Evolutionary conservation across 2,888 invertebrate species (phyloP), one percentile per base, ranked within the genome.

Genomic region (Rhabditoides inermis): DNA sequence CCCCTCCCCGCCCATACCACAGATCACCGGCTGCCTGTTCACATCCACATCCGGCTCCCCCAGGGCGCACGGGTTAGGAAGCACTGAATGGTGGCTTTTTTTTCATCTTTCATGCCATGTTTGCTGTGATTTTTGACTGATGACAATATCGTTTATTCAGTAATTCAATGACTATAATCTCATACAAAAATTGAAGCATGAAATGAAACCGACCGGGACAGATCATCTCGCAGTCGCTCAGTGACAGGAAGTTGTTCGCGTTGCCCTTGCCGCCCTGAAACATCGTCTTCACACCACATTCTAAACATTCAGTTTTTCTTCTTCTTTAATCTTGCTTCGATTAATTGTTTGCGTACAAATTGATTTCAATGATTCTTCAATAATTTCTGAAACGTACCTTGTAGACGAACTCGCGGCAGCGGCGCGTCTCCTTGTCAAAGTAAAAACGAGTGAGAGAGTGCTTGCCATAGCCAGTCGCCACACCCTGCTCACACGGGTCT

Each of bases 161-260:
- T n/a, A 32, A 32, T 32, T 12, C 32, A 32, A 32, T 32, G 32
- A 32, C 10, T 15, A 12, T 15, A 32, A 32, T 32, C 10, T 12
- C 10, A 7, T 32, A 15, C 32, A 15, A 15, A 7, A 32, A n/a
- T n/a, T n/a, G n/a, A n/a, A n/a, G n/a, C n/a, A n/a, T n/a, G n/a
- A n/a, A n/a, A n/a, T n/a, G n/a, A n/a, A n/a, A n/a, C n/a, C n/a
- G 52, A 70, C 69, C 72, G 49, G 68, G 69, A 48, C 75, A 75
- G 22, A 67, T 64, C 25, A 67, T 60, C 49, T 71, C 72, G 49
- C 75, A 75, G 45, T 72, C 70, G 42, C 66, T 65, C 32, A 57
- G 37, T 1, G 68, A 57, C 42, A 70, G 54, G 60, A 76, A 75
- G 48, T 72, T 76, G 54, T 75, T 75, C 26, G 71, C 70, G 49